A percentile compares a stretch with the other conserved stretches of the same genome.
phyloP scores from a whole-genome alignment of 2,113 vertebrate genomes.

The Colaptes auratus region DNA sequence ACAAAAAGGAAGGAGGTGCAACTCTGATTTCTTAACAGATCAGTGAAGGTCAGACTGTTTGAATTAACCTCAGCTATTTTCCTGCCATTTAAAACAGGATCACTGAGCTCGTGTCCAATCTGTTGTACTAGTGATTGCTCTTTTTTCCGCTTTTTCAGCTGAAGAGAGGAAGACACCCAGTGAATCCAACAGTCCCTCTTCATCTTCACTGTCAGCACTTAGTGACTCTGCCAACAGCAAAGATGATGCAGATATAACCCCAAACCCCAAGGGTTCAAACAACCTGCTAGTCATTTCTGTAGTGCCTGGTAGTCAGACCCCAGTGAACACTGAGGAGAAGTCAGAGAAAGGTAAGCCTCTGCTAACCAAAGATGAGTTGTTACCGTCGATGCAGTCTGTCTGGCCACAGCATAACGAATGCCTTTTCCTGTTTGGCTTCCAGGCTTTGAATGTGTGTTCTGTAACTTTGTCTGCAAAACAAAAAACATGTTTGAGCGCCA shows the following conservation, averaged over 20 bases:
- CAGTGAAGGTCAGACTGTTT: neutral
- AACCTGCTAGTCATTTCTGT: constrained; percentile 91
- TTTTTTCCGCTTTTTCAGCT: constrained; percentile 61
- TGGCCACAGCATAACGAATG: neutral
- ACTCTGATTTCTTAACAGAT: neutral
- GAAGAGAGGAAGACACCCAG: constrained; percentile 83
- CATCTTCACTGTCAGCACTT: constrained; percentile 94
- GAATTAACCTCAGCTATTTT: neutral
- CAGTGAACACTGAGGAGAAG: constrained; percentile 90
- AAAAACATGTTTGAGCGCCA: constrained; percentile 98
- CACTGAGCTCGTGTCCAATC: neutral
- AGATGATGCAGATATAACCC: constrained; percentile 88
- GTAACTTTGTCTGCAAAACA: constrained; percentile 99
- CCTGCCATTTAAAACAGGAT: neutral
- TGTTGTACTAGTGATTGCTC: neutral
- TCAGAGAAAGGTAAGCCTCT: constrained; percentile 89
- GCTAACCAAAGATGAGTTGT: neutral
- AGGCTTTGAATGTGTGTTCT: constrained; percentile 99
- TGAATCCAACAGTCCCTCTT: constrained; percentile 92
- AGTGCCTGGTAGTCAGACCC: constrained; percentile 86
- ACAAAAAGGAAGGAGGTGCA: neutral
- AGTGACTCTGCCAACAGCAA: constrained; percentile 97
- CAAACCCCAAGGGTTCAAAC: constrained; percentile 87
- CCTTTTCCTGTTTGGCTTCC: constrained; percentile 12
- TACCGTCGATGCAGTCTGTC: neutral